Evolutionary conservation across 2,888 invertebrate species (phyloP).

Genomic region (Polymixis lichenea): DNA sequence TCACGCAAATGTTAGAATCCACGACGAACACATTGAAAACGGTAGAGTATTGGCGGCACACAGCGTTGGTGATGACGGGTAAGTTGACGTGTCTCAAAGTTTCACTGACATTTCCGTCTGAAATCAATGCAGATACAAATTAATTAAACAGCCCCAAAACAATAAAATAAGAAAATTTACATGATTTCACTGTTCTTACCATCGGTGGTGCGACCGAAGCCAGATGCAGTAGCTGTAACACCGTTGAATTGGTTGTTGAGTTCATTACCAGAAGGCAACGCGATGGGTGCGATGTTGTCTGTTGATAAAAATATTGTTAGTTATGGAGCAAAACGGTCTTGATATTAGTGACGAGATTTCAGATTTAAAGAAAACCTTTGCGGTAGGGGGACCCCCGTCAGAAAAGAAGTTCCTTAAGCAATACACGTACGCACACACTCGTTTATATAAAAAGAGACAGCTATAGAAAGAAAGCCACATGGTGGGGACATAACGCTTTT

Average conservation of each 20-base stretch:
- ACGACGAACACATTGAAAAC: not conserved
- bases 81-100: constrained; percentile 25
- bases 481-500: too few relatives aligned
- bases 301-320: constrained; percentile 9
- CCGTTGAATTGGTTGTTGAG: constrained; percentile 67
- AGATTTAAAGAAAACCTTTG: too few relatives aligned
- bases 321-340: not conserved
- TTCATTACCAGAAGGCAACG: constrained; percentile 67
- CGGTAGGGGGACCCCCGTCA: too few relatives aligned
- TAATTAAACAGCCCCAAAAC: too few relatives aligned
- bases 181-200: constrained; percentile 58
- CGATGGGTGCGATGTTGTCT: constrained; percentile 66
- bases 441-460: too few relatives aligned
- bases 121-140: not conserved
- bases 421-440: too few relatives aligned
- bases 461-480: too few relatives aligned
- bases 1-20: constrained; percentile 73
- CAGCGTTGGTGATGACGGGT: constrained; percentile 30
- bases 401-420: too few relatives aligned
- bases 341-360: constrained; percentile 14
- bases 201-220: constrained; percentile 70
- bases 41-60: constrained; percentile 14
- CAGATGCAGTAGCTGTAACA: constrained; percentile 70
- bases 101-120: constrained; percentile 8
- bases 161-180: too few relatives aligned